Evolutionary conservation across 2,113 vertebrate species (phyloP).

Genomic region (Aspiorhynchus laticeps): DNA sequence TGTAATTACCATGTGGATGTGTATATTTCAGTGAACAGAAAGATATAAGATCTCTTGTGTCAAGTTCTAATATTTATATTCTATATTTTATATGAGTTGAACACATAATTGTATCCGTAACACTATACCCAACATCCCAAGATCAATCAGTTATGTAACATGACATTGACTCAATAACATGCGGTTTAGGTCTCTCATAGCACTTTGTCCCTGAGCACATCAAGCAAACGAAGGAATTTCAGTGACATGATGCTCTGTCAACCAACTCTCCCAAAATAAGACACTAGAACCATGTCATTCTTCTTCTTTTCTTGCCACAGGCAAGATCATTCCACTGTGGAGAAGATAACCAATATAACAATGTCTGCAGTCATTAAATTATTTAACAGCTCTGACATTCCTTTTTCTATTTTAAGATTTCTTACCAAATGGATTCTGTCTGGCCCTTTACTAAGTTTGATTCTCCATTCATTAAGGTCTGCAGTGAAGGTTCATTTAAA

Average conservation of each 20-base stretch:
- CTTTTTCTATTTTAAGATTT: slow-evolving; percentile 56
- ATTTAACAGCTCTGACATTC: slow-evolving; percentile 51
- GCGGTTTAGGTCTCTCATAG: background rate
- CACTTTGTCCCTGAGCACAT: background rate
- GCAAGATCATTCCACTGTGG: background rate
- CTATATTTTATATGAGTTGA: background rate
- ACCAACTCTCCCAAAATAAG: background rate
- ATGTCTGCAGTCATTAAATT: slow-evolving; percentile 51
- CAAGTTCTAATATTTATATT: background rate
- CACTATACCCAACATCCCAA: background rate
- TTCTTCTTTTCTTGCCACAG: slow-evolving; percentile 21
- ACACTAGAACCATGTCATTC: background rate
- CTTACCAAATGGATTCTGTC: slow-evolving; percentile 48
- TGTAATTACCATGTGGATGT: background rate
- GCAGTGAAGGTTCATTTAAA: slow-evolving; percentile 66
- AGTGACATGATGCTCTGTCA: background rate
- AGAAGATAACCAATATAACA: slow-evolving; percentile 46
- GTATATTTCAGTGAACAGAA: background rate
- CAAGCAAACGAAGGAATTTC: background rate
- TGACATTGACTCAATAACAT: background rate
- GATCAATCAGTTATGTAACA: background rate
- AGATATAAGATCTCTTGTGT: background rate
- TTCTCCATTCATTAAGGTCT: slow-evolving; percentile 57
- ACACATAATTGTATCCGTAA: background rate
- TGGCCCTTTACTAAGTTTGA: slow-evolving; percentile 22